Base-by-base conservation (phyloP, 2,888 invertebrate genomes). In the Drosophila atripex region DNA sequence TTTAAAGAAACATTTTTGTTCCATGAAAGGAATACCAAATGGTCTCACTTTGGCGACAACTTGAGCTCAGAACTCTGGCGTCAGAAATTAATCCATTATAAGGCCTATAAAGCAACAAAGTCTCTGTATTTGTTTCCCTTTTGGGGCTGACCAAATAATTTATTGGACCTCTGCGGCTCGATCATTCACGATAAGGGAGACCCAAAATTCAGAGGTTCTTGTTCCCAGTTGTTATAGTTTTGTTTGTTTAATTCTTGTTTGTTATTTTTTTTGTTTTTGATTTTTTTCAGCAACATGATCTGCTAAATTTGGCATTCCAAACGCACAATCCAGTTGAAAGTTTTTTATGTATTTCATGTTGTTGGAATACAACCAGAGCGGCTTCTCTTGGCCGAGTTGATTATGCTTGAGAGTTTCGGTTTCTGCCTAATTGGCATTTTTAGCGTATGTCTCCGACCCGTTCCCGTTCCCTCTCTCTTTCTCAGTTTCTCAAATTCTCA, bases 221-320 rank as follows among this genome's bases (percentile, higher is more conserved):
- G 56, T 30, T 45, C 51, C 53, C 59, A 38, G 60, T 43, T 53
- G 59, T 68, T 66, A 69, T 57, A 66, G 57, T 71, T 70, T 28
- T 54, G 45, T 46, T 61, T 57, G 35, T 47, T 52, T 41, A 25
- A 45, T 56, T 59, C 32, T 46, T 45, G 35, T 39, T 47, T n/a
- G n/a, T 18, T 25, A 12, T 28, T 12, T 41, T 45, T 21, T 54
- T 23, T 11, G 25, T 45, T 41, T 21, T n/a, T 41, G 43, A 38
- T n/a, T 6, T 21, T 59, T 38, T 32, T 43, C 58, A 52, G 59
- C 56, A 60, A 77, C 69, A 68, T 80, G 87, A 86, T 87, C 73
- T 77, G 71, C 73, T 82, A 72, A 72, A 77, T 85, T 87, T 87
- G 70, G 83, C 88, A 87, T 87, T 82, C 79, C 77, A 32, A 28